Evolutionary conservation across 2,888 invertebrate species (phyloP).

Genomic region (Plemyria rubiginata): DNA sequence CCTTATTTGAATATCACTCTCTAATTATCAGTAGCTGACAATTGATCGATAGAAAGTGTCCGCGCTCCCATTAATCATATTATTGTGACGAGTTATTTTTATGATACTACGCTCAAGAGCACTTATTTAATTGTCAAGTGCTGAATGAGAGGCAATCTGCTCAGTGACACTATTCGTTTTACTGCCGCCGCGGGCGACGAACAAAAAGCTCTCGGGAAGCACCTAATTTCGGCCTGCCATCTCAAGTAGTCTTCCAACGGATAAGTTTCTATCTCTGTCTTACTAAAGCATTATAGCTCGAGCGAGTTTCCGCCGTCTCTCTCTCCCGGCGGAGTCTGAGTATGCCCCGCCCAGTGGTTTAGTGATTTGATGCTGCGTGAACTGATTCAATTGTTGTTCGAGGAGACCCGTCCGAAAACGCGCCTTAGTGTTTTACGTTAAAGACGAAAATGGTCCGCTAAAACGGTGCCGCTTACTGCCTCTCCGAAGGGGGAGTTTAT

Average conservation of each 20-base stretch:
- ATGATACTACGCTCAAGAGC: constrained; percentile 72
- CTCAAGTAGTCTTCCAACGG: constrained; percentile 68
- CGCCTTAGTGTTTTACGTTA: constrained; percentile 76
- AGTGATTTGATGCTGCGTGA: constrained; percentile 86
- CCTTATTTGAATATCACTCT: constrained; percentile 67
- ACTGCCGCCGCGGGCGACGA: constrained; percentile 72
- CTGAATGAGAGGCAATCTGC: constrained; percentile 81
- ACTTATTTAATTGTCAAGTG: constrained; percentile 83
- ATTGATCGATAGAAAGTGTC: constrained; percentile 76
- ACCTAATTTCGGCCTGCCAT: constrained; percentile 76
- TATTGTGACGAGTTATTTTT: constrained; percentile 74
- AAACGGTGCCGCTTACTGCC: constrained; percentile 78
- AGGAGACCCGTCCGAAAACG: constrained; percentile 69
- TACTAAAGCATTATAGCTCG: constrained; percentile 48
- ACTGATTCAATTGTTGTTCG: constrained; percentile 84
- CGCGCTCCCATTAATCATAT: constrained; percentile 73
- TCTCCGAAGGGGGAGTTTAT: constrained; percentile 77
- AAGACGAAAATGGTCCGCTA: constrained; percentile 81
- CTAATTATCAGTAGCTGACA: constrained; percentile 81
- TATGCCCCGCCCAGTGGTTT: constrained; percentile 84
- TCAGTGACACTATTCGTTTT: constrained; percentile 82
- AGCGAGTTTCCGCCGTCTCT: constrained; percentile 66
- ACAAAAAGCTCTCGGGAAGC: constrained; percentile 78
- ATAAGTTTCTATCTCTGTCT: constrained; percentile 70
- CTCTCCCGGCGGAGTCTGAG: constrained; percentile 79